Conservation (phyloP, 2,888 invertebrate genomes). For the Norana najaformis region DNA sequence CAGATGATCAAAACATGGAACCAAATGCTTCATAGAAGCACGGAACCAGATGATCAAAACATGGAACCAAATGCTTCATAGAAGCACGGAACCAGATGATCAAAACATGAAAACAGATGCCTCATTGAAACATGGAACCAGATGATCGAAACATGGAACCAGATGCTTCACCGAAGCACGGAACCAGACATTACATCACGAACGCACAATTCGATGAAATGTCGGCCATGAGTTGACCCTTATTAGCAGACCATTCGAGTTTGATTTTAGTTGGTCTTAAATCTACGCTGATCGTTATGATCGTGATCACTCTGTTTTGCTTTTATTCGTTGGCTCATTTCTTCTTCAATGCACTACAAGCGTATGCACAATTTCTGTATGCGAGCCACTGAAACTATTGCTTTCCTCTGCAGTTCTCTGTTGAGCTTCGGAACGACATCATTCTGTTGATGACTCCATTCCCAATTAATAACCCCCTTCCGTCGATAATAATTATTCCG, state of each 20-base stretch:
- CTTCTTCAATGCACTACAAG: background rate
- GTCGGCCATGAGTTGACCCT: too few relatives aligned
- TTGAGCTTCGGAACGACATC: background rate
- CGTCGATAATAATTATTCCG: slow-evolving; percentile 8
- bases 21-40: background rate
- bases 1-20: background rate
- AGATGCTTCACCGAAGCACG: background rate
- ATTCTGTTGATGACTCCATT: background rate
- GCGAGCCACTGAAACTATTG: background rate
- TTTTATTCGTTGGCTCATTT: background rate
- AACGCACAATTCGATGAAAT: too few relatives aligned
- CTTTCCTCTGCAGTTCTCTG: background rate
- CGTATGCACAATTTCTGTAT: background rate
- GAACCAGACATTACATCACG: background rate
- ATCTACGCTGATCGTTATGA: too few relatives aligned
- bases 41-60: background rate
- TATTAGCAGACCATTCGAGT: too few relatives aligned
- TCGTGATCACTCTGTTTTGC: too few relatives aligned
- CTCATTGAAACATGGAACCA: background rate
- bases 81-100: too few relatives aligned
- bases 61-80: background rate
- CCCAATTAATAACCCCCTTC: slow-evolving; percentile 22
- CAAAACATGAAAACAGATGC: background rate
- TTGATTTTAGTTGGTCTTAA: too few relatives aligned
- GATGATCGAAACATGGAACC: background rate